Conservation (phyloP, 2,888 invertebrate species). For the Plagodis pulveraria region DNA sequence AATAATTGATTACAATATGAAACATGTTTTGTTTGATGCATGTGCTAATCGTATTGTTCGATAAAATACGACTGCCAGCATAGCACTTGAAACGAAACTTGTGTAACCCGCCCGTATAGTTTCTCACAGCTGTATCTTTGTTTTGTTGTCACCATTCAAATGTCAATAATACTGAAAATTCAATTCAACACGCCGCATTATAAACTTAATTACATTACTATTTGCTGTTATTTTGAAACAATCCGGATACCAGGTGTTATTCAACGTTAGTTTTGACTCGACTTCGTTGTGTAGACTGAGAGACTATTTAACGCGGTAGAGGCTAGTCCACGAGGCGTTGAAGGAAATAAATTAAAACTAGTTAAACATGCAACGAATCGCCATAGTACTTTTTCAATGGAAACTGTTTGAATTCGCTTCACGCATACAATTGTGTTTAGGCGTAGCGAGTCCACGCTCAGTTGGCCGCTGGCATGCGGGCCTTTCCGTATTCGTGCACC, state of each 20-base stretch:
- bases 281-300: constrained; percentile 20
- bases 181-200: constrained; percentile 25
- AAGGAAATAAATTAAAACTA: constrained; percentile 50
- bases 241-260: constrained; percentile 40
- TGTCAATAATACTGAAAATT: constrained; percentile 35
- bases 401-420: constrained; percentile 51
- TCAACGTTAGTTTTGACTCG: constrained; percentile 33
- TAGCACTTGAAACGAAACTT: constrained; percentile 31
- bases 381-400: constrained; percentile 41
- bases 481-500: constrained; percentile 63
- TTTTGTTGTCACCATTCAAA: constrained; percentile 36
- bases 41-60: constrained; percentile 50
- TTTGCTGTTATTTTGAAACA: constrained; percentile 36
- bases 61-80: constrained; percentile 31
- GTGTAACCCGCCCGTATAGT: constrained; percentile 22
- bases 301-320: constrained; percentile 30
- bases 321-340: constrained; percentile 33
- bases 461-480: constrained; percentile 54
- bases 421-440: constrained; percentile 48
- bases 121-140: constrained; percentile 31
- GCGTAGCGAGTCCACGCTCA: constrained; percentile 52
- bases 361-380: constrained; percentile 47
- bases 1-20: constrained; percentile 26
- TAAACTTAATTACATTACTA: constrained; percentile 35
- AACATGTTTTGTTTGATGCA: constrained; percentile 37